Base-by-base conservation (phyloP, 2,888 invertebrate species). In the Leucophenga montana region DNA sequence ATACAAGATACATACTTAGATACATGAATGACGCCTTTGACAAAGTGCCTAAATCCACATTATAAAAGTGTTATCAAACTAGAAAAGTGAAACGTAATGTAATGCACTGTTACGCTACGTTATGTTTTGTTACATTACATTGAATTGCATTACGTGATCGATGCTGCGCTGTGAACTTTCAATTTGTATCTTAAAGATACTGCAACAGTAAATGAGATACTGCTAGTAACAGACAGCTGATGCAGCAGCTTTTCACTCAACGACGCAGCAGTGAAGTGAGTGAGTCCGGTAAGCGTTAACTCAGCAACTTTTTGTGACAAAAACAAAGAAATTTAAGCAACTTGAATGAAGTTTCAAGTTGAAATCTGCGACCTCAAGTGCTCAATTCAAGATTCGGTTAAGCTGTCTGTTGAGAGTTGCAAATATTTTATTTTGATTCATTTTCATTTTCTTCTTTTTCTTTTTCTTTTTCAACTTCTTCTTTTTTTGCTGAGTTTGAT, bases 241-340 rank as follows among this genome's bases (percentile, higher is more conserved):
- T 11, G 16, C 16, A 53, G 53, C 53, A 53, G 16, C n/a, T 53
- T 53, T 53, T 53, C 53, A 16, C 16, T 53, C 18, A 16, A 3
- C 8, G 1, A 14, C 14, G 3, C 14, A 14, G 20, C 22, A 20
- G 3, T 20, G 4, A 22, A 16, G 16, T 56, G 56, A 22, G 33
- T 33, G 4, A 5, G 33, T 39, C 9, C 11, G 9, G 3, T 39
- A 3, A 11, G 39, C 39, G 8, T 39, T 39, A 39, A 39, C 39
- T 39, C 39, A 39, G 39, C 39, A 39, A 39, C 39, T 39, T 39
- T 27, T 57, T 18, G 6, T 68, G 66, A 71, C 68, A 74, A 66
- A 74, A 67, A n/a, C n/a, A n/a, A n/a, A n/a, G n/a, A n/a, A 75
- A 71, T 70, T 64, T 69, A 66, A 67, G n/a, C 71, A 39, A 73